Percentiles rank a stretch among this genome's conserved stretches.
These are phyloP conservation scores for Holothuria scabra DNA, from an alignment of 53 echinoderm and acorn worm species.

Conservation along the genomic window DNA sequence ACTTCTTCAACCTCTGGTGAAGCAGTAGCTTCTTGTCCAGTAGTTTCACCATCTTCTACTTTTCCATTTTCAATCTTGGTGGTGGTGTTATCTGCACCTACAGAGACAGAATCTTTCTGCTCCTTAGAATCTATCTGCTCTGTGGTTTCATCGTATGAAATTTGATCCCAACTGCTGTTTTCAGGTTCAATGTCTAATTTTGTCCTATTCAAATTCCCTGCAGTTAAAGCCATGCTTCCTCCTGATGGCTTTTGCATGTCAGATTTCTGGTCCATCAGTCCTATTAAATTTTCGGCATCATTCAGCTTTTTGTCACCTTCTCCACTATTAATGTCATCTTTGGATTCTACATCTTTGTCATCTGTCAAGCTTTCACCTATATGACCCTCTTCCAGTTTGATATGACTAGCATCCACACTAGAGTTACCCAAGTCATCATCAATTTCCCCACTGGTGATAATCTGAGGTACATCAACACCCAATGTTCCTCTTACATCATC, in stretches of 20 bases:
- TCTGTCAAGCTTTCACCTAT: not conserved
- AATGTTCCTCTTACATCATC: not conserved
- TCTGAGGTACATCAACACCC: not conserved
- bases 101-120: too few species aligned
- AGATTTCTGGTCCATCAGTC: not conserved
- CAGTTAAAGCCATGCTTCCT: not conserved
- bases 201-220: not conserved
- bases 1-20: not conserved
- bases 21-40: too few species aligned
- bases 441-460: not conserved
- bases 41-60: too few species aligned
- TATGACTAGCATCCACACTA: too few species aligned
- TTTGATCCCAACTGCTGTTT: slow-evolving; percentile 31
- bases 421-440: too few species aligned
- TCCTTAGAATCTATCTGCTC: too few species aligned
- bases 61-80: too few species aligned
- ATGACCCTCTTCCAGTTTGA: too few species aligned
- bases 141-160: not conserved
- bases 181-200: not conserved
- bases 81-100: too few species aligned
- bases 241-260: not conserved
- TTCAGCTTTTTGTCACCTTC: not conserved
- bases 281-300: not conserved
- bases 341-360: not conserved
- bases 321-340: not conserved